Evolutionary conservation across 2,113 vertebrate genomes (phyloP).

Genomic region (Okapia johnstoni): DNA sequence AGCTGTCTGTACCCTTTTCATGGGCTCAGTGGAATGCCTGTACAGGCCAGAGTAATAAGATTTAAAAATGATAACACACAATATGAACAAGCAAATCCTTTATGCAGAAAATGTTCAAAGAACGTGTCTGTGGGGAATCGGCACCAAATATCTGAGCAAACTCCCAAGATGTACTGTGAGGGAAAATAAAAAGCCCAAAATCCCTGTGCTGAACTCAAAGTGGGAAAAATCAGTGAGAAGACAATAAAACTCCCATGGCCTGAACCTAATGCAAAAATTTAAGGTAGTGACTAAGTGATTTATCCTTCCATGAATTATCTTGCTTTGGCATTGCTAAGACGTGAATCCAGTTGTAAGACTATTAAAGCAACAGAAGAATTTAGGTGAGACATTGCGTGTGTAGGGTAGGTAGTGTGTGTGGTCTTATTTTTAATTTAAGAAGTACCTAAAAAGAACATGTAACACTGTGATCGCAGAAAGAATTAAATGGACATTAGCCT

Average conservation of each 20-base stretch:
- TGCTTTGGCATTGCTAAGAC: background rate
- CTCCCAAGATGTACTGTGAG: background rate
- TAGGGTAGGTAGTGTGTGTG: background rate
- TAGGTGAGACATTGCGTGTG: background rate
- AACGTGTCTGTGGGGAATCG: background rate
- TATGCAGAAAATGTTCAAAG: background rate
- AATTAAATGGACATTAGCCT: background rate
- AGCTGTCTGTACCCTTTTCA: conserved; percentile 35
- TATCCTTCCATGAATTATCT: background rate
- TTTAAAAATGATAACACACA: background rate
- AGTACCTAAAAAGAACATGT: background rate
- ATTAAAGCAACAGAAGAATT: background rate
- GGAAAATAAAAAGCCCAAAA: background rate
- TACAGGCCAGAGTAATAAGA: background rate
- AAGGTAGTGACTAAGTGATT: background rate
- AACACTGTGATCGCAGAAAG: background rate
- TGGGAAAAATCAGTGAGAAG: background rate
- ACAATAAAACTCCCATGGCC: background rate
- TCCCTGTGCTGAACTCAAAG: background rate
- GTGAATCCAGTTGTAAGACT: background rate
- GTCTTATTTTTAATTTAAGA: conserved; percentile 34
- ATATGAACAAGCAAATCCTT: background rate
- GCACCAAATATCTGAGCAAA: background rate
- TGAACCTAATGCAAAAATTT: background rate
- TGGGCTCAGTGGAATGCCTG: background rate